These are phyloP conservation scores for Ceratotherium simum DNA, from an alignment of 2,113 vertebrate species.

Conservation along the genomic window DNA sequence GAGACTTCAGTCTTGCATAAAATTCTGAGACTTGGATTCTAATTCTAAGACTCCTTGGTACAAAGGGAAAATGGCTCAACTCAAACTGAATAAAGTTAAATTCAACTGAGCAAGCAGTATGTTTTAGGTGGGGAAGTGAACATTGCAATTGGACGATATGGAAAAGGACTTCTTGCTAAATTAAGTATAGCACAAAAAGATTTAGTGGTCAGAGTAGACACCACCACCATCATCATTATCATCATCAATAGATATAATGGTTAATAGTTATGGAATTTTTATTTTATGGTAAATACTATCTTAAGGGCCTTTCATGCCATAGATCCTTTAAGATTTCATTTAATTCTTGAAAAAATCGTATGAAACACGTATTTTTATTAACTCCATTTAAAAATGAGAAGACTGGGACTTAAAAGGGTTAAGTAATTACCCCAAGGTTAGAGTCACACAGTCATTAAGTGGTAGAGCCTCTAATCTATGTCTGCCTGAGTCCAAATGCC, in stretches of 20 bases:
- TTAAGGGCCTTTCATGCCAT: neutral
- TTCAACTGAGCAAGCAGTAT: neutral
- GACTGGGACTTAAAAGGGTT: neutral
- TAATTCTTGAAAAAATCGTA: neutral
- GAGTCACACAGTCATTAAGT: neutral
- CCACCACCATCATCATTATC: neutral
- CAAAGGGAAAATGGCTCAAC: constrained; percentile 3
- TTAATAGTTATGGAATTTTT: neutral
- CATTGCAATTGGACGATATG: neutral
- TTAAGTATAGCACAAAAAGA: neutral
- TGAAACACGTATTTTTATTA: neutral
- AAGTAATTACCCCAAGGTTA: neutral
- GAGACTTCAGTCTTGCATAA: neutral
- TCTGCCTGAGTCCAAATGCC: neutral
- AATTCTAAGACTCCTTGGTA: constrained; percentile 12
- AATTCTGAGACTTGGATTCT: neutral
- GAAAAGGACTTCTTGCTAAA: neutral
- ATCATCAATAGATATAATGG: neutral
- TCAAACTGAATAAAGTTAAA: neutral
- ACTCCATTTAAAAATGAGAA: neutral
- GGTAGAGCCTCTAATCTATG: neutral
- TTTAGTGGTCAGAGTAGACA: neutral
- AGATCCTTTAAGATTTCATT: neutral
- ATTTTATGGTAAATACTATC: neutral
- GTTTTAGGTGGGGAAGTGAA: neutral